Conservation (phyloP, 2,888 invertebrate genomes). For the Petrophora chlorosata region DNA sequence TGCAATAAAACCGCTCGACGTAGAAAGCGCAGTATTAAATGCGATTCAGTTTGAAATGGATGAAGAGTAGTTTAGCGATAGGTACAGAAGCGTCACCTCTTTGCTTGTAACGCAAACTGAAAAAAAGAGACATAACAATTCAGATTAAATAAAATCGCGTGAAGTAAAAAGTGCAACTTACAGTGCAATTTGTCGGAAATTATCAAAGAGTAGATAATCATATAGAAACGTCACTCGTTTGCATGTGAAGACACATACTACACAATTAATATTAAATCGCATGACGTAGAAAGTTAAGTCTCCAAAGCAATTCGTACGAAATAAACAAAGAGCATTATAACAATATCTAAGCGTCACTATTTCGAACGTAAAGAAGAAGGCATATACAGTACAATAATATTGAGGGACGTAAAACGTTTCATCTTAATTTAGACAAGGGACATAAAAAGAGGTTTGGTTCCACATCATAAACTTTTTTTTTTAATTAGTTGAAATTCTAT, state of each 20-base stretch:
- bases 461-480: too few species aligned
- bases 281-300: conserved; percentile 28
- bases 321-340: conserved; percentile 11
- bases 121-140: too few species aligned
- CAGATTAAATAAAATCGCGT: too few species aligned
- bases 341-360: background rate
- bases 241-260: conserved; percentile 20
- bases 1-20: conserved; percentile 28
- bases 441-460: too few species aligned
- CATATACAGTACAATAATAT: too few species aligned
- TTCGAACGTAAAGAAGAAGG: too few species aligned
- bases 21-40: conserved; percentile 28
- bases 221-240: background rate
- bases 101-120: too few species aligned
- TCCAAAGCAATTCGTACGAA: conserved; percentile 27
- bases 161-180: too few species aligned
- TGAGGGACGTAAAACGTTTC: too few species aligned
- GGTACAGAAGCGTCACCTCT: background rate
- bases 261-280: conserved; percentile 29
- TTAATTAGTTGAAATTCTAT: too few species aligned
- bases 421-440: too few species aligned
- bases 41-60: conserved; percentile 24
- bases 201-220: background rate
- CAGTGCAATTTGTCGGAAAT: too few species aligned
- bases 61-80: conserved; percentile 9